Evolutionary conservation across 1,140 invertebrate species (phyloP), one percentile per base, ranked within the genome.

Genomic region (Lasioglossum baleicum): DNA sequence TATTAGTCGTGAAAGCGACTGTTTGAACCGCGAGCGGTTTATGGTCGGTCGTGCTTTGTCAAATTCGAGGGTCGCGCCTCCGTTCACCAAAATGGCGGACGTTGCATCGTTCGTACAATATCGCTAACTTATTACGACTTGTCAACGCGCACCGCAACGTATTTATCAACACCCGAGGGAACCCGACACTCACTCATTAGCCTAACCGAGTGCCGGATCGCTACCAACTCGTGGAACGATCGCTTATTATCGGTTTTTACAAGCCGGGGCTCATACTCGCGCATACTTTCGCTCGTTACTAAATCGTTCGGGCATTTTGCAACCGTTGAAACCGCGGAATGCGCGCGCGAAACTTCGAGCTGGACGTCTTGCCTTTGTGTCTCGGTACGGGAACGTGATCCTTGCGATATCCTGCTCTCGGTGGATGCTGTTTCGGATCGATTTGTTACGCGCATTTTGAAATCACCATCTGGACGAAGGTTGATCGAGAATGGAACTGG

Each of bases 241-340:
- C 20, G 69, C 58, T 81, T 76, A 77, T 80, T 73, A 69, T 31
- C 63, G 56, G 48, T 67, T 80, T 80, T 74, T 74, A 56, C 71
- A 31, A 44, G 17, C 53, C 15, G 7, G 10, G 7, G 40, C 61
- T 3, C 58, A 13, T 26, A 56, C 35, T 3, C 13, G n/a, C n/a
- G 35, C 60, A 40, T 73, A 68, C 80, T 85, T 86, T 86, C 75
- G 61, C 80, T 75, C 51, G 58, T 86, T 85, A 56, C 72, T 64
- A 85, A 80, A 86, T 72, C 63, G 35, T 56, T 72, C 40, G 7
- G 40, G 35, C 56, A 65, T 77, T 85, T 84, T 60, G 75, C 65
- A 76, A 73, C 20, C 48, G 26, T 42, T 60, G 51, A 69, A 56
- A 56, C 68, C 44, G 10, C 64, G 70, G 44, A 61, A 72, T 40